Evolutionary conservation across 2,113 vertebrate genomes (phyloP), one percentile per base, ranked within the genome.

Genomic region (Neomonachus schauinslandi): DNA sequence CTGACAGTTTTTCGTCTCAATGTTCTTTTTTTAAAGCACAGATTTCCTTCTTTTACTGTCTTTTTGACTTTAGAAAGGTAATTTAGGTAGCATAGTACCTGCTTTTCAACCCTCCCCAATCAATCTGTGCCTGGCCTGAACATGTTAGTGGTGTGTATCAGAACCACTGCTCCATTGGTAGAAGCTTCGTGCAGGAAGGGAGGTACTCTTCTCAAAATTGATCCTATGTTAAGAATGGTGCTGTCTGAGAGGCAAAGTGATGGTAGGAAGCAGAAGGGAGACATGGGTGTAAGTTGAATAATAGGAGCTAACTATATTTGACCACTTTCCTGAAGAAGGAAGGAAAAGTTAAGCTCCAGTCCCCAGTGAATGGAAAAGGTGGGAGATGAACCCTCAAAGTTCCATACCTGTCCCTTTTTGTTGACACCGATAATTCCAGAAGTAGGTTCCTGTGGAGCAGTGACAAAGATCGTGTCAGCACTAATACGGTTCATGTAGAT

Each of bases 401-500:
- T 79, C 89, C 88, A 95, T 98, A 99, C 99, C 99, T 99, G 99
- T 94, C 99, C 99, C 98, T 99, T 99, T 98, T 99, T 99, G 98
- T 99, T 99, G 96, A 99, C 99, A 46, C 99, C 99, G 81, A 99
- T 99, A 96, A 99, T 99, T 96, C 99, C 99, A 18, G 99, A 99
- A 88, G 99, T 99, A 97, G 99, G 98, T 98, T 99, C 99, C 4
- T 99, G 99, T 71, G 99, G 98, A n/a, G 99, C 99, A 1, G 99
- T 99, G 46, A 99, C 99, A 98, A 99, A 99, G 97, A 99, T 99
- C 46, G 99, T 99, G 96, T 99, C 99, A 36, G 99, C 99, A 85
- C 99, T 99, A 97, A 99, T 99, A 88, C 99, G 99, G 97, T 99
- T 99, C 99, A 99, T 99, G 97, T 99, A 99, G 98, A 99, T 99